These are phyloP conservation scores for Cataglyphis rosenhaueri DNA, from an alignment of 2,888 invertebrate genomes.

Conservation along the genomic window DNA sequence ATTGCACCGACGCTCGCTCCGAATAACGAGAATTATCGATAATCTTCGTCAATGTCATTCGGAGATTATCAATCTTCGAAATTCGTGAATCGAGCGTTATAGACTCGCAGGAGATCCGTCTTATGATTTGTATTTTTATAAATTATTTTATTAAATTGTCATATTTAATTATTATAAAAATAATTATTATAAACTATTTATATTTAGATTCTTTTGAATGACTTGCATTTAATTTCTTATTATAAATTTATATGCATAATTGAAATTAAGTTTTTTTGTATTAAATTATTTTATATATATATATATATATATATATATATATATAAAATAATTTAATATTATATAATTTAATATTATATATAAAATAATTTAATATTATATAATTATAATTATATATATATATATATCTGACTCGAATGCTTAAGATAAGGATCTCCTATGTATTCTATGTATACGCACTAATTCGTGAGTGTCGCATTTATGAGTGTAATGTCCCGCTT, in stretches of 20 bases:
- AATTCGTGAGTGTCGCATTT: constrained; percentile 38
- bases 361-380: no score
- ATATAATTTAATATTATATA: no score
- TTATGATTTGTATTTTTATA: background rate
- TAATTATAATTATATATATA: no score
- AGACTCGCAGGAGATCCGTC: background rate
- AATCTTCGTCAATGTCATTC: background rate
- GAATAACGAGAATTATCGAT: constrained; percentile 17
- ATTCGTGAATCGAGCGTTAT: constrained; percentile 1
- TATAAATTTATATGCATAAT: background rate
- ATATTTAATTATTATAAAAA: background rate
- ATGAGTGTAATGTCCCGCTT: background rate
- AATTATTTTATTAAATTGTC: background rate
- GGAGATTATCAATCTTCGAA: constrained; percentile 3
- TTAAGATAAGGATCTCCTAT: background rate
- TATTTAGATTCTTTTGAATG: background rate
- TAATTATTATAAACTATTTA: background rate
- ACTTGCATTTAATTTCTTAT: no score
- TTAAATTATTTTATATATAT: background rate
- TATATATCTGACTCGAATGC: background rate
- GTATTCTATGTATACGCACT: background rate
- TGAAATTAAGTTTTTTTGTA: background rate
- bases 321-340: no score
- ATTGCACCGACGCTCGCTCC: constrained; percentile 1
- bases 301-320: no score